Percentiles rank a stretch among this genome's conserved stretches.
Evolutionary conservation across 2,113 vertebrate species (phyloP).

Genomic region (Plotosus lineatus): DNA sequence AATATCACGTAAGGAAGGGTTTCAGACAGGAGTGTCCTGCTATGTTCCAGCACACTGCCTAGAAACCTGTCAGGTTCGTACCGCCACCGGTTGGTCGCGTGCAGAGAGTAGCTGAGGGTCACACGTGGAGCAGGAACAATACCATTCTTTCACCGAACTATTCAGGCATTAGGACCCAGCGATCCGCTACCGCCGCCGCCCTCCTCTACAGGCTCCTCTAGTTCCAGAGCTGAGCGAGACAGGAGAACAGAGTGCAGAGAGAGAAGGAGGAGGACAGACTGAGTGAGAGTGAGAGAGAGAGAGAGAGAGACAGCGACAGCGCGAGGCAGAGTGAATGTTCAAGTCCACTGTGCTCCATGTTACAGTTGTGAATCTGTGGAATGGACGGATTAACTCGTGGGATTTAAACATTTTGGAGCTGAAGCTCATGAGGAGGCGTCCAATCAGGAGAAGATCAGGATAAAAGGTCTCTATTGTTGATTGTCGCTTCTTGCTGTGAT

Average conservation of each 20-base stretch:
- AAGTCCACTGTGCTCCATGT: constrained; percentile 62
- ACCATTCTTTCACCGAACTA: constrained; percentile 53
- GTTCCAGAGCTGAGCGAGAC: constrained; percentile 66
- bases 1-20: background rate
- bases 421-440: constrained; percentile 65
- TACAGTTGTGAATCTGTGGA: constrained; percentile 58
- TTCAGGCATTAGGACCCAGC: constrained; percentile 73
- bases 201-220: constrained; percentile 61
- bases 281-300: constrained; percentile 51
- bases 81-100: constrained; percentile 2
- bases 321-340: constrained; percentile 62
- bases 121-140: constrained; percentile 48
- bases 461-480: constrained; percentile 67
- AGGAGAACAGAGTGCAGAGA: constrained; percentile 50
- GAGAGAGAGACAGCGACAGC: constrained; percentile 30
- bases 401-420: constrained; percentile 63
- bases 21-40: background rate
- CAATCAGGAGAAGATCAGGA: constrained; percentile 64
- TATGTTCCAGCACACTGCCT: background rate
- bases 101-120: constrained; percentile 30
- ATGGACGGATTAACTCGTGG: constrained; percentile 65
- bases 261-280: constrained; percentile 52
- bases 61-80: background rate
- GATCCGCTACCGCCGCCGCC: constrained; percentile 38
- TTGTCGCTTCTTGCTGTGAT: constrained; percentile 62